Conservation (phyloP, 2,797 vertebrate species). For the Glyptemys insculpta region DNA sequence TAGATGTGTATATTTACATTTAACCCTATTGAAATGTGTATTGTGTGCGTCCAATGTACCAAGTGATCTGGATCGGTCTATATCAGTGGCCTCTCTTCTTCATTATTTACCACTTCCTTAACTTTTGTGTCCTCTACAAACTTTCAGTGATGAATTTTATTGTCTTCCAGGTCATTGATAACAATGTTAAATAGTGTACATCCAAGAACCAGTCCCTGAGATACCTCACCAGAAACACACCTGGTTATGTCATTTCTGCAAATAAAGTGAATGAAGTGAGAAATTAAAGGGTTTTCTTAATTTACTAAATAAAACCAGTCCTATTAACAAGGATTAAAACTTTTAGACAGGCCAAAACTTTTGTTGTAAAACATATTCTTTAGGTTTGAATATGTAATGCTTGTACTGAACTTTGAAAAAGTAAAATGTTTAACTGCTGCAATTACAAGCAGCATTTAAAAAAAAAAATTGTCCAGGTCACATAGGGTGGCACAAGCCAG, state of each 20-base stretch:
- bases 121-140: not conserved
- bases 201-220: not conserved
- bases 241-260: not conserved
- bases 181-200: not conserved
- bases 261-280: not conserved
- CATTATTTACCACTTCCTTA: not conserved
- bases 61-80: not conserved
- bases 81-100: not conserved
- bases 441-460: not conserved
- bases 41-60: not conserved
- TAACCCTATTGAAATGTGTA: not conserved
- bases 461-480: not conserved
- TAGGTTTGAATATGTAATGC: not conserved
- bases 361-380: accelerated
- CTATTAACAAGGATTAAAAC: not conserved
- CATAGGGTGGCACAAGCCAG: not conserved
- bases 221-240: not conserved
- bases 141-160: not conserved
- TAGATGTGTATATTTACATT: not conserved
- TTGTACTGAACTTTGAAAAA: not conserved
- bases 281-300: not conserved
- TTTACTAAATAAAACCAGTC: not conserved
- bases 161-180: not conserved
- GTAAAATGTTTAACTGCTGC: too few relatives aligned
- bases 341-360: not conserved